Evolutionary conservation across 2,888 invertebrate species (phyloP).

Genomic region (Epirrhoe alternata): DNA sequence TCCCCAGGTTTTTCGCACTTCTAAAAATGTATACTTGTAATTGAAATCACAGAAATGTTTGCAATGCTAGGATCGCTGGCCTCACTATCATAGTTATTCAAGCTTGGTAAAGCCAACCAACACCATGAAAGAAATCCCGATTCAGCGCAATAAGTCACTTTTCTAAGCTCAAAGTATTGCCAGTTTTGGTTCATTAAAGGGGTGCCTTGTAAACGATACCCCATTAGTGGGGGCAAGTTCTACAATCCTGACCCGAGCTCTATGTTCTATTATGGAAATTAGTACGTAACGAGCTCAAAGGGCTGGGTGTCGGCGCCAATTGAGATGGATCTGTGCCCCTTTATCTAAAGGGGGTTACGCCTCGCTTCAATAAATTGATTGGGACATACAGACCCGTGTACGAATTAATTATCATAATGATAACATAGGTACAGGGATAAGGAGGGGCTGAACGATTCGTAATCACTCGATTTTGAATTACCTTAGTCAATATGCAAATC

Average conservation of each 20-base stretch:
- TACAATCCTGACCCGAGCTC: slow-evolving; percentile 24
- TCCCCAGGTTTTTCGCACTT: too few species aligned
- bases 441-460: slow-evolving; percentile 5
- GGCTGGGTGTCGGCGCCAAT: slow-evolving; percentile 37
- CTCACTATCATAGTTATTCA: too few species aligned
- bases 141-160: neutral
- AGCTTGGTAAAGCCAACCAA: too few species aligned
- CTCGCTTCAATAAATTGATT: slow-evolving; percentile 30
- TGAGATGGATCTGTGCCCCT: slow-evolving; percentile 30
- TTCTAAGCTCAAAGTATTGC: neutral
- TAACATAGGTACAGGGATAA: slow-evolving; percentile 25
- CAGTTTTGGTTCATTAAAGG: slow-evolving; percentile 16
- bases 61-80: too few species aligned
- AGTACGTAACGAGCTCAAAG: slow-evolving; percentile 38
- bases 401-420: slow-evolving; percentile 31
- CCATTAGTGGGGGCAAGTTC: slow-evolving; percentile 14
- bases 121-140: neutral
- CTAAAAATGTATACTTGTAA: too few species aligned
- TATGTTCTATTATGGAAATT: slow-evolving; percentile 41
- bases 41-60: too few species aligned
- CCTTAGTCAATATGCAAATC: neutral
- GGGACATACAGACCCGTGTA: slow-evolving; percentile 23
- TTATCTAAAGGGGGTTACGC: slow-evolving; percentile 26
- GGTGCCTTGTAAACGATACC: slow-evolving; percentile 9
- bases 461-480: slow-evolving; percentile 1